These are phyloP conservation scores for Drosophila paramelanica DNA, from an alignment of 2,888 invertebrate genomes.

Conservation along the genomic window DNA sequence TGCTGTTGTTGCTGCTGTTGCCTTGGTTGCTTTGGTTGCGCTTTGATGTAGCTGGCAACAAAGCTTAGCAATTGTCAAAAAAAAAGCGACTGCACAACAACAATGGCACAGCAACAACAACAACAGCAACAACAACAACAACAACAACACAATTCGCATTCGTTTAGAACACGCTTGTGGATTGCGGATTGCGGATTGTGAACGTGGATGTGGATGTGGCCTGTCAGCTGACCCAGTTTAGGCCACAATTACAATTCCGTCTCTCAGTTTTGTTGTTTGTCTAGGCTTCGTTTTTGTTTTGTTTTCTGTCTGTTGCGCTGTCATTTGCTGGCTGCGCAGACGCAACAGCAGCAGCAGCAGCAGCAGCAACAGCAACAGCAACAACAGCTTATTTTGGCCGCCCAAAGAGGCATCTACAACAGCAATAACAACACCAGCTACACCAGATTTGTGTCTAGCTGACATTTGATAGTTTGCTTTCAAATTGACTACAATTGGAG, in stretches of 20 bases:
- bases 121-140: constrained; percentile 22
- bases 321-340: constrained; percentile 57
- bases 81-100: constrained; percentile 44
- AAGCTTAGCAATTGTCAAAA: constrained; percentile 63
- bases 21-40: constrained; percentile 37
- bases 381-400: constrained; percentile 57
- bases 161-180: constrained; percentile 51
- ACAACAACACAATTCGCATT: constrained; percentile 57
- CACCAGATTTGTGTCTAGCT: constrained; percentile 51
- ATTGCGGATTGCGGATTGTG: constrained; percentile 28
- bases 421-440: constrained; percentile 10
- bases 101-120: constrained; percentile 56
- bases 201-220: constrained; percentile 34
- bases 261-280: constrained; percentile 48
- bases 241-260: constrained; percentile 77
- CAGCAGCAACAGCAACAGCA: constrained; percentile 40
- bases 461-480: constrained; percentile 81
- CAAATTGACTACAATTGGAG: constrained; percentile 77
- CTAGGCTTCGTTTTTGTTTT: constrained; percentile 34
- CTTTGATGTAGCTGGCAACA: constrained; percentile 70
- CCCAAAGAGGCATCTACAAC: constrained; percentile 60
- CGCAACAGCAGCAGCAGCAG: constrained; percentile 49
- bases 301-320: constrained; percentile 28
- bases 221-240: constrained; percentile 76
- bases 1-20: constrained; percentile 9